Evolutionary conservation across 2,888 invertebrate genomes (phyloP).

Genomic region (Xestia xanthographa): DNA sequence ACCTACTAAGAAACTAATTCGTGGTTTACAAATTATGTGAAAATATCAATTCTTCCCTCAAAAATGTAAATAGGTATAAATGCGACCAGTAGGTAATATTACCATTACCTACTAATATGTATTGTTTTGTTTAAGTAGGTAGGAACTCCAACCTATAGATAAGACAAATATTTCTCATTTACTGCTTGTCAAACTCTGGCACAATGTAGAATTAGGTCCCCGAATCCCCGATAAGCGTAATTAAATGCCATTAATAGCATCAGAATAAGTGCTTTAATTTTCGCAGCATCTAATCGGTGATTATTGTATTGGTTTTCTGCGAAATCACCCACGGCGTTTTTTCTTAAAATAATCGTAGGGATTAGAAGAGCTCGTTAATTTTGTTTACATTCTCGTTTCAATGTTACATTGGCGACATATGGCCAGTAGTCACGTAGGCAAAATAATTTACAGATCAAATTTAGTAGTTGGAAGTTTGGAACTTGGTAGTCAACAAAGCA

Average conservation of each 20-base stretch:
- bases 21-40: neutral
- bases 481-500: conserved; percentile 9
- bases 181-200: conserved; percentile 43
- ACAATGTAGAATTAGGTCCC: conserved; percentile 58
- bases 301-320: conserved; percentile 13
- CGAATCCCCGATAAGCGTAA: conserved; percentile 65
- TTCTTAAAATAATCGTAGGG: conserved; percentile 35
- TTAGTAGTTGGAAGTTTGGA: neutral
- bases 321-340: conserved; percentile 26
- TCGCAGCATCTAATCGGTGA: conserved; percentile 8
- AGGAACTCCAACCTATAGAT: conserved; percentile 41
- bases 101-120: conserved; percentile 2
- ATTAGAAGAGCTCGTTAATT: conserved; percentile 33
- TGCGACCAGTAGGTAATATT: conserved; percentile 6
- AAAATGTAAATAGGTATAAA: conserved; percentile 6
- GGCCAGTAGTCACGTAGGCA: conserved; percentile 9
- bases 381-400: conserved; percentile 17
- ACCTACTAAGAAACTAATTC: neutral
- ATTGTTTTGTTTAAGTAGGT: conserved; percentile 56
- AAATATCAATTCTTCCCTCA: neutral
- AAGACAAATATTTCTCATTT: conserved; percentile 43
- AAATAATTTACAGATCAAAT: neutral
- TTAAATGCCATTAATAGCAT: conserved; percentile 47
- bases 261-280: conserved; percentile 5
- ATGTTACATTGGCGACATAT: conserved; percentile 16